Base-by-base conservation (phyloP, 2,888 invertebrate species). In the Diadromus collaris region DNA sequence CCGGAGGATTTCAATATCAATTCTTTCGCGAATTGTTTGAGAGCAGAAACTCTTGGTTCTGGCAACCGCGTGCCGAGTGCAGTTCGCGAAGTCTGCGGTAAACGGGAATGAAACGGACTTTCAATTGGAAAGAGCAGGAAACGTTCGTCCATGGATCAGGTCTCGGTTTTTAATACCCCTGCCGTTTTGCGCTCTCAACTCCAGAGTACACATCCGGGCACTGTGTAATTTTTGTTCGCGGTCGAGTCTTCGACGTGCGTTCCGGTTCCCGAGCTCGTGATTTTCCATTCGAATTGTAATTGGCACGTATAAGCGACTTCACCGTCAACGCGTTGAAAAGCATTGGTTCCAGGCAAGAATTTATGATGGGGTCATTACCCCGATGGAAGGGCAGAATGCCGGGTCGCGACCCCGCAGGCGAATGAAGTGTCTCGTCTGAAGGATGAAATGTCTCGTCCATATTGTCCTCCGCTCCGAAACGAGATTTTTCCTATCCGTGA, bases 1-100 rank as follows among this genome's bases (percentile, higher is more conserved):
- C 44, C 56, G 9, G 56, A 67, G 61, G 32, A 79, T 77, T 70
- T 70, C 67, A 73, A 70, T 73, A 80, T 80, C 69, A 74, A 73
- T 80, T 74, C 65, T 56, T 41, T 54, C 65, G 38, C 54, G 56
- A 74, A 73, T 76, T 63, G 44, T 46, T 48, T 56, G 48, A 69
- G 58, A 68, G 68, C 46, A 51, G 41, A 69, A 78, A 63, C 41
- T 78, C 77, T 60, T 63, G 44, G 61, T 64, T 38, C 13, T 7
- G 32, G 13, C 19, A 29, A 44, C 32, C 16, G 13, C 38, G 13
- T 34, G 44, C 13, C 32, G 58, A 58, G 13, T 21, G 60, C 60
- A 34, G 58, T 48, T 70, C 27, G n/a, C 70, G 6, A 34, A 44
- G 32, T 32, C 21, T 38, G 24, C 21, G 16, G 27, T 51, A 29